Evolutionary conservation across 2,113 vertebrate genomes (phyloP), one percentile per base, ranked within the genome.

Genomic region (Pluvianellus socialis): DNA sequence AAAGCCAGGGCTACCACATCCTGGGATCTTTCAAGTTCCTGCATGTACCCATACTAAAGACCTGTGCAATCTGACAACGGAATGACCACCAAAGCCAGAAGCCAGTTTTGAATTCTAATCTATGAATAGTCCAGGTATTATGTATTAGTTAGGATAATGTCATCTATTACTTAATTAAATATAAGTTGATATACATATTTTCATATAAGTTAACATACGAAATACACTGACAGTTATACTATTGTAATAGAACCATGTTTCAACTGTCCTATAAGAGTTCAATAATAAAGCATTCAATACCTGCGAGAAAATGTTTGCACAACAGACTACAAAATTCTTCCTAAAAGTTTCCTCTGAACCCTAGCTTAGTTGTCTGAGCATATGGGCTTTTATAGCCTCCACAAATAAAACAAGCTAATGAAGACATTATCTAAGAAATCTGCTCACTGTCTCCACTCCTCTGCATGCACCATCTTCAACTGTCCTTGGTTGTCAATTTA

Each of bases 401-500:
- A 44, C 5, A 67, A 49, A 79, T 7, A 21, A 62, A 58, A 32
- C 4, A 92, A 49, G 10, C 13, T 21, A 71, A 7, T 61, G 12
- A 74, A 74, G 19, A 44, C 0, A 2, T 15, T 24, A 40, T 6
- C 27, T 23, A 62, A 49, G 58, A 67, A 76, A 63, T 58, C 7
- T 33, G 14, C 18, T 55, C 26, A 40, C 7, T 33, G 5, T 6
- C 55, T 94, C 52, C n/a, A 44, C 6, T 26, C 26, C 38, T 79
- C 26, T 58, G 8, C 3, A 0, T 13, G 5, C 5, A 28, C 14
- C 1, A 4, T 14, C 15, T 35, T 42, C n/a, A 72, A 3, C 15
- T 20, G 18, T 26, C 67, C n/a, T 77, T 50, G 6, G 5, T 0
- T 55, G 24, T 9, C 38, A 67, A 14, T 53, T 72, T 47, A 71